Base-by-base conservation (phyloP, 2,113 vertebrate genomes). In the Craseonycteris thonglongyai region DNA sequence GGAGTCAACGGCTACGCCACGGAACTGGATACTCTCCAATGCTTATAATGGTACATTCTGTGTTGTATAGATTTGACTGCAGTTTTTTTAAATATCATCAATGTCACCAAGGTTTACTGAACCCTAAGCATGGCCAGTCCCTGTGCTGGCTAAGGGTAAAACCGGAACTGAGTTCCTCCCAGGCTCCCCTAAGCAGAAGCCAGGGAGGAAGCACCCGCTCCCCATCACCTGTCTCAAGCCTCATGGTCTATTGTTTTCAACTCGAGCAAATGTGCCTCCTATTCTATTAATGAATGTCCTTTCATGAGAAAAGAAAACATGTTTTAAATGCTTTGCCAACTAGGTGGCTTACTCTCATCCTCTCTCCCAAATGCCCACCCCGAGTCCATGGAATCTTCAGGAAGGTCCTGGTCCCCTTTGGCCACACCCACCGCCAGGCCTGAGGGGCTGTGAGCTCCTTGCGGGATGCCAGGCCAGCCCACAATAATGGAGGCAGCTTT, bases 401-500 rank as follows among this genome's bases (percentile, higher is more conserved):
- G 33, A 49, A 16, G 7, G 3, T 0, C 33, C 65, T 30, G 49
- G 24, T 14, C 54, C 35, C 65, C 88, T 56, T 15, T 1, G 45
- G 51, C 51, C 12, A 4, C 33, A 18, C 0, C 30, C 12, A 19
- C 4, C 76, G 26, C 83, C 24, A 51, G 30, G 42, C 40, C 13
- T 14, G 3, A 7, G 40, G 49, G 26, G 13, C 1, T 13, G 12
- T 18, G 45, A 47, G 12, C 35, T 4, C 71, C 19, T 3, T 9
- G 1, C 8, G 71, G 71, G 72, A 40, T 15, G 45, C 72, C 28
- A 15, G 10, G 30, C 4, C 7, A 15, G 28, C 15, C 45, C 16
- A 0, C 10, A 0, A 0, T 22, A 2, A 35, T 3, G 28, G 5
- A 5, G 66, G 47, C n/a, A 6, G 30, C 42, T 6, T 28, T 5